Conservation (phyloP, 2,797 vertebrate genomes). For the Presbytis comata region DNA sequence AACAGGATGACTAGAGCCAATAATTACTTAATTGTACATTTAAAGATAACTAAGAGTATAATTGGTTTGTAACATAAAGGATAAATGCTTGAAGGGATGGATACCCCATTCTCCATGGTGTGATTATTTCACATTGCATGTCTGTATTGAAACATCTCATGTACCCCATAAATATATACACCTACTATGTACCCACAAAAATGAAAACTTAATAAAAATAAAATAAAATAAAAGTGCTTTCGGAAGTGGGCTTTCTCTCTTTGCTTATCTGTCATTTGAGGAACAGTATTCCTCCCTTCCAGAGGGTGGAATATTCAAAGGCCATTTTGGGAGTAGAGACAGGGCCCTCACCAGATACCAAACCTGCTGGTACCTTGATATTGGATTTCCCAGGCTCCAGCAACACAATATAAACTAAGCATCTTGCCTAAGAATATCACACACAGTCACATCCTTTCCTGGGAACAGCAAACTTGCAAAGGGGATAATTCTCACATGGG, state of each 20-base stretch:
- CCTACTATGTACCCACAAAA: background rate
- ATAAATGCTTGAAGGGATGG: background rate
- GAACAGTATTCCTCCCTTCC: background rate
- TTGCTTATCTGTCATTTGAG: background rate
- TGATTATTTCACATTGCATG: background rate
- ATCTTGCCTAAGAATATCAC: background rate
- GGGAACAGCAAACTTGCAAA: background rate
- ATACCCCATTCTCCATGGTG: background rate
- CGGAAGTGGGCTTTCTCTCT: background rate
- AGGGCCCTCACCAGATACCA: background rate
- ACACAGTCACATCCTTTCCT: background rate
- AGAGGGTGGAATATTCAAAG: background rate
- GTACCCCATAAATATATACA: background rate
- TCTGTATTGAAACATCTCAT: background rate
- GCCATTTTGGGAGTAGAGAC: background rate
- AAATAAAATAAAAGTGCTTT: background rate
- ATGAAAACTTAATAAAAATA: background rate
- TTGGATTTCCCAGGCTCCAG: background rate
- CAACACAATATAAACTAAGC: background rate
- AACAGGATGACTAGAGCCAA: background rate
- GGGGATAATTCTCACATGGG: background rate
- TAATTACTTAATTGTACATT: background rate
- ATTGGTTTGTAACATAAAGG: background rate
- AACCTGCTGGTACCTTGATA: background rate
- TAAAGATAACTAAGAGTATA: background rate